Evolutionary conservation across 2,888 invertebrate species (phyloP).

Genomic region (Meiosimyza decipiens): DNA sequence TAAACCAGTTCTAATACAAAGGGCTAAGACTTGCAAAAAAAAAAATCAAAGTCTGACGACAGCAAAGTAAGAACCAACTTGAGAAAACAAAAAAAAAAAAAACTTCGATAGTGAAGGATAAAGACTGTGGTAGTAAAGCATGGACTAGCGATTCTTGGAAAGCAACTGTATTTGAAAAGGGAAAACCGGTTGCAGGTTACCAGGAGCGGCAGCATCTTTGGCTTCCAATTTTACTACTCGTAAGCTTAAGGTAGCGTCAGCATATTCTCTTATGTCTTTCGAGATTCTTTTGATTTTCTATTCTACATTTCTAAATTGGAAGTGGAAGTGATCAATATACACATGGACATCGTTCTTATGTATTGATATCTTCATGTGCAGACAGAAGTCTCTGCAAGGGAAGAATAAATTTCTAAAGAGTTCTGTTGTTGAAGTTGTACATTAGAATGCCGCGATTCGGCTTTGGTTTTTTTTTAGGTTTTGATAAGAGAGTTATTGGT

Average conservation of each 20-base stretch:
- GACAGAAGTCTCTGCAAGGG: neutral
- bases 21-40: neutral
- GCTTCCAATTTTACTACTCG: neutral
- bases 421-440: neutral
- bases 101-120: neutral
- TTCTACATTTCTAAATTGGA: neutral
- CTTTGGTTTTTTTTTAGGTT: too few species aligned
- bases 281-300: too few species aligned
- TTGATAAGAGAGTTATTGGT: too few species aligned
- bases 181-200: slow-evolving; percentile 55
- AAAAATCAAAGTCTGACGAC: neutral
- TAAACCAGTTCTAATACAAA: slow-evolving; percentile 12
- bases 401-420: neutral
- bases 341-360: neutral
- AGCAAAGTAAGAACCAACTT: neutral
- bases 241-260: too few species aligned
- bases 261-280: too few species aligned
- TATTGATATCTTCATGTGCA: too few species aligned
- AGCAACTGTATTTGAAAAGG: slow-evolving; percentile 66
- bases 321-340: slow-evolving; percentile 7
- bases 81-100: too few species aligned
- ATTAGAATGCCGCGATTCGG: too few species aligned
- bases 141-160: slow-evolving; percentile 52
- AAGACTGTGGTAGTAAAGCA: neutral
- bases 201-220: slow-evolving; percentile 4